A percentile compares a stretch with the other conserved stretches of the same genome.
These are phyloP conservation scores for Drosophila serrata DNA, from an alignment of 1,140 invertebrate genomes.

Conservation along the genomic window DNA sequence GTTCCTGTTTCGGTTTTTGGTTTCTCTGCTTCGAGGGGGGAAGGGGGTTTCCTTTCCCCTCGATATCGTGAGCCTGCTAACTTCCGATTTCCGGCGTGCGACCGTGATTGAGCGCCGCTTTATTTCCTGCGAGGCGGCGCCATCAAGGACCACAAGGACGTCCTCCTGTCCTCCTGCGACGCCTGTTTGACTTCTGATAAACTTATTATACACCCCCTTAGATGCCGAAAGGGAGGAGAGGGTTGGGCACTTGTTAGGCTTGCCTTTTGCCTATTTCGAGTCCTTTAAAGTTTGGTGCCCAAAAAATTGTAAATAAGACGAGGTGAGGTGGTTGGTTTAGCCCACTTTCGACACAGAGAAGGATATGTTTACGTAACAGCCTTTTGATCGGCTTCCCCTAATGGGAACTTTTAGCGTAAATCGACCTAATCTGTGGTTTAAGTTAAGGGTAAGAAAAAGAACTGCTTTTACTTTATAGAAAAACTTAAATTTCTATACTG, in stretches of 20 bases:
- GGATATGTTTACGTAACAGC: conserved; percentile 18
- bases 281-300: conserved; percentile 58
- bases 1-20: conserved; percentile 22
- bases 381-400: conserved; percentile 5
- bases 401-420: conserved; percentile 1
- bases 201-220: conserved; percentile 64
- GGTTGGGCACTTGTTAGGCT: conserved; percentile 52
- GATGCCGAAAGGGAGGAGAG: neutral
- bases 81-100: conserved; percentile 78
- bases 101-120: conserved; percentile 76
- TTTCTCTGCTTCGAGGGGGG: conserved; percentile 8
- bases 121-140: conserved; percentile 73
- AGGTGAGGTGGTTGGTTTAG: neutral
- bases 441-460: neutral
- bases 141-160: conserved; percentile 44
- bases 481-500: neutral
- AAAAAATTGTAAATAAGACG: neutral
- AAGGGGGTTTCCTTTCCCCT: neutral
- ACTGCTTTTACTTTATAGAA: too few relatives aligned
- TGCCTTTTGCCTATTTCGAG: conserved; percentile 52
- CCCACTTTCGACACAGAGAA: conserved; percentile 5
- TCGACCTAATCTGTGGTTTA: conserved; percentile 7
- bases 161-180: conserved; percentile 16
- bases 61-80: conserved; percentile 81
- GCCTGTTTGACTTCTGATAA: conserved; percentile 64